phyloP scores from a whole-genome alignment of 2,888 invertebrate species.

The Petrolisthes manimaculis region DNA sequence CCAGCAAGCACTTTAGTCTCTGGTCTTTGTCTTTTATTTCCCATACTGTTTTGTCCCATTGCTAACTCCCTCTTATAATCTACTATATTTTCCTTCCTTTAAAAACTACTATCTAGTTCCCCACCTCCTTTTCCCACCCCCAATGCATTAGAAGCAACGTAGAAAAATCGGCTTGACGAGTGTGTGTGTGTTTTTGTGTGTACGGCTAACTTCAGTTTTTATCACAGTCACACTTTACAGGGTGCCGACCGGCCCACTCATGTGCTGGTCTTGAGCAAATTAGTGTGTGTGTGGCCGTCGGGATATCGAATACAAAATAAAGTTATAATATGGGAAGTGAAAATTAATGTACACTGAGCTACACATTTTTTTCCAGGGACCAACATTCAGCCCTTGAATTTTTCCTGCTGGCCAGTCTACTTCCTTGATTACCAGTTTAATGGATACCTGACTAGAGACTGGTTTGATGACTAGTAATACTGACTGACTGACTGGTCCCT shows the following conservation, averaged over 20 bases:
- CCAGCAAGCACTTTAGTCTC: too few species aligned
- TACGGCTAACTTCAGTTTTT: constrained; percentile 35
- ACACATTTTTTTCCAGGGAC: constrained; percentile 43
- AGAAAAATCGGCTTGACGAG: constrained; percentile 16
- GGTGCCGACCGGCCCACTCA: constrained; percentile 41
- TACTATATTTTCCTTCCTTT: neutral
- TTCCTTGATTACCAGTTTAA: constrained; percentile 6
- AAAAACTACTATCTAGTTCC: neutral
- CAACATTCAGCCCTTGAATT: constrained; percentile 24
- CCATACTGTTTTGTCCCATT: too few species aligned
- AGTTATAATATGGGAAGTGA: neutral
- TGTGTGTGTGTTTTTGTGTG: constrained; percentile 18
- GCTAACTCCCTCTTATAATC: neutral
- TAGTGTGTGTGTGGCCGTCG: constrained; percentile 52
- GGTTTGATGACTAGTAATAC: neutral
- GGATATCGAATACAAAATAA: constrained; percentile 30
- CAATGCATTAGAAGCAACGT: neutral
- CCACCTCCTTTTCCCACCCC: neutral
- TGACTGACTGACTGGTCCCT: constrained; percentile 44
- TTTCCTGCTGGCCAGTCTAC: constrained; percentile 8
- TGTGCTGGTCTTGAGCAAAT: constrained; percentile 57
- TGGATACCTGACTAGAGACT: neutral
- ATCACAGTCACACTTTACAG: constrained; percentile 60
- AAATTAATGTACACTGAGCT: constrained; percentile 58
- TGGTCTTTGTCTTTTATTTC: too few species aligned